Base-by-base conservation (phyloP, 2,888 invertebrate species). In the Caenorhabditis wallacei region DNA sequence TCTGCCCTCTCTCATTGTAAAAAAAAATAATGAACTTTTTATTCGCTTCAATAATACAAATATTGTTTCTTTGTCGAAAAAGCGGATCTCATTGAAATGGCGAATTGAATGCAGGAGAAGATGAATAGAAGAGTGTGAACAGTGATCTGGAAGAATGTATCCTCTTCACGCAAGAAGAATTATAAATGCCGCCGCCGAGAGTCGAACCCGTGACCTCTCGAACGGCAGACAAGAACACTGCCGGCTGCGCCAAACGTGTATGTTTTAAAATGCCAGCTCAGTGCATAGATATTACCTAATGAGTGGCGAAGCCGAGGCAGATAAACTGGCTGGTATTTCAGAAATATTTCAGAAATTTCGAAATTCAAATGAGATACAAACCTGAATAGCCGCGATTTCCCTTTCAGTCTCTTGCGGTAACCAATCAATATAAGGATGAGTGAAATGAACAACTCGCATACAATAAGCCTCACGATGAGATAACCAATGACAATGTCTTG, bases 371-470 rank as follows among this genome's bases (percentile, higher is more conserved):
- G 16, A 20, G 0, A 43, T 20, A 18, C 22, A 35, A 63, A 87
- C 85, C 79, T 88, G 88, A 37, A 88, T 80, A 1, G 86, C 85
- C 8, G 85, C 84, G 10, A 88, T 84, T 54, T 88, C 88, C 35
- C 84, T 51, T 11, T 86, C 86, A 0, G 87, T 83, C 53, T 87
- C 86, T n/a, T 82, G 82, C 1, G 82, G 83, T 40, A 84, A 71
- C 88, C 88, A 88, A 43, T 88, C 85, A 46, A 87, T 86, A 71
- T 88, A 88, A 3, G 88, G 88, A 46, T 80, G 83, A 2, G 87
- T 87, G 63, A 86, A 88, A 64, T 88, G 88, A 51, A 88, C 75
- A 7, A 83, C 82, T 35, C 88, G 75, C 37, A 84, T 51, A 64
- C 88, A 88, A 30, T 87, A 84, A 1, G 70, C 81, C 37, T 84